Conservation (phyloP, 2,797 vertebrate species). For the Tamandua tetradactyla region DNA sequence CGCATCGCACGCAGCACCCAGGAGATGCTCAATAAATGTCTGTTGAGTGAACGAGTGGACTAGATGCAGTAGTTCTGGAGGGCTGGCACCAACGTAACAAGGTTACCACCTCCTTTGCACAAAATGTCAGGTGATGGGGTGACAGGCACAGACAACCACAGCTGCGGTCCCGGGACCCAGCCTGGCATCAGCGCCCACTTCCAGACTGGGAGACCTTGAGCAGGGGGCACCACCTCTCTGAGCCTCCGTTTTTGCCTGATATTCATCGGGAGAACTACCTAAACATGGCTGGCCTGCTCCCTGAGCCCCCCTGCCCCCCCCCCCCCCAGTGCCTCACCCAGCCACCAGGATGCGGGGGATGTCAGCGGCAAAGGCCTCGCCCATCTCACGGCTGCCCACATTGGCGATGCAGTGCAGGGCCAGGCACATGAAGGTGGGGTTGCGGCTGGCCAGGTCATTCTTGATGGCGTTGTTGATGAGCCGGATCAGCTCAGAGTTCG, state of each 20-base stretch:
- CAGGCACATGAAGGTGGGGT: slow-evolving; percentile 97
- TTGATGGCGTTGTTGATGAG: slow-evolving; percentile 96
- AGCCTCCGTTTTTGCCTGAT: background rate
- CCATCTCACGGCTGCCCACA: slow-evolving; percentile 95
- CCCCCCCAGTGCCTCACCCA: slow-evolving; percentile 88
- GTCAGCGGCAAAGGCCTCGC: slow-evolving; percentile 94
- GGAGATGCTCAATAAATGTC: background rate
- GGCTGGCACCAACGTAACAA: background rate
- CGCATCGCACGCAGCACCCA: rapidly evolving
- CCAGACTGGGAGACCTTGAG: rapidly evolving
- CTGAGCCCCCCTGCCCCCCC: background rate
- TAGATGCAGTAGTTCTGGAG: background rate
- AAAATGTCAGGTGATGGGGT: background rate
- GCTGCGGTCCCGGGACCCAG: background rate
- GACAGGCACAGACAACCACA: rapidly evolving
- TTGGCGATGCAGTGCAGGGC: slow-evolving; percentile 95
- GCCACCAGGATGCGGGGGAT: slow-evolving; percentile 95
- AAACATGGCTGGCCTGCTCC: too few relatives aligned
- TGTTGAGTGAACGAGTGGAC: background rate
- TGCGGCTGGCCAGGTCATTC: slow-evolving; percentile 95
- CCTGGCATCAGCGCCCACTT: rapidly evolving
- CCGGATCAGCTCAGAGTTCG: slow-evolving; percentile 94
- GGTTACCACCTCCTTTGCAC: background rate
- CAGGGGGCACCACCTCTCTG: background rate
- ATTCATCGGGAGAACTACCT: too few relatives aligned